Evolutionary conservation across 2,888 invertebrate genomes (phyloP), one percentile per base, ranked within the genome.

Genomic region (Epinotia demarniana): DNA sequence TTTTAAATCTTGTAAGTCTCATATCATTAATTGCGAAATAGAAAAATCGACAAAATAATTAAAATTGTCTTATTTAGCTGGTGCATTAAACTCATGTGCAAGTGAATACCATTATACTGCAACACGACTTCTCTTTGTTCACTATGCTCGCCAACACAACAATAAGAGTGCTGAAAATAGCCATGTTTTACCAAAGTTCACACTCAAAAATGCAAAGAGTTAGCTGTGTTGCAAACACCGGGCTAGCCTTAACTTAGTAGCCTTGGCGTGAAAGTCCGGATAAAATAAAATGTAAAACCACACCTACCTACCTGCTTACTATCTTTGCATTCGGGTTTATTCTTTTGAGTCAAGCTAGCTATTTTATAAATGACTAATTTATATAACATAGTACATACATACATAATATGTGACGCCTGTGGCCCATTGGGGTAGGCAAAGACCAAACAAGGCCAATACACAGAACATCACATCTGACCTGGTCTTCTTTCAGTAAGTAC

Each of bases 141-240:
- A 46, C 58, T 69, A 46, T 46, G 23, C 46, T n/a, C 16, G 43
- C 60, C 58, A 60, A 16, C 58, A 23, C 23, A 58, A 69, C 60
- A 68, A 68, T 68, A 58, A 46, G 53, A 69, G 58, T 60, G 58
- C 69, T 69, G 60, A 69, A 69, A 60, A 69, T 69, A 69, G 69
- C 69, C 69, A 23, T 69, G 69, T 69, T 69, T 46, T 58, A 69
- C 69, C 58, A 69, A 69, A 69, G 69, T 69, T 69, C 69, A 69
- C 60, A 69, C 69, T 69, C 69, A n/a, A 69, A 46, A 46, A 58
- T 60, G 69, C 69, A 69, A 60, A 69, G 58, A 69, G 58, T 43
- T 69, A 9, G 58, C 43, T 18, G 43, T 68, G 57, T 46, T 60
- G 46, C 58, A 60, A 69, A 69, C 27, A 60, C 27, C 43, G 46